phyloP scores from a whole-genome alignment of 2,113 vertebrate genomes.

The Aegithalos caudatus region DNA sequence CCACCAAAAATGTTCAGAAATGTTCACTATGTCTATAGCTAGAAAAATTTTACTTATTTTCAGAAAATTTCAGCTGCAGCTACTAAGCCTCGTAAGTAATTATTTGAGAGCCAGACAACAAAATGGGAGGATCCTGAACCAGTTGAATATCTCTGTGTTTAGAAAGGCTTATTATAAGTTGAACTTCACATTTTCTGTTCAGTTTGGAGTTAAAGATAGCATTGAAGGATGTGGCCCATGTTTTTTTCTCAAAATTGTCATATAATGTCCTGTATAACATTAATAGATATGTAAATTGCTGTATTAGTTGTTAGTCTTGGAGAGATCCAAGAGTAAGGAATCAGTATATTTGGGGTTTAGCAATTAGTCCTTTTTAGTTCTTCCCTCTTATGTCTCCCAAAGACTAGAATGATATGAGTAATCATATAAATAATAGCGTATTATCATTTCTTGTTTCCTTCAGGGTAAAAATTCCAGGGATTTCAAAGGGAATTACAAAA shows the following conservation, averaged over 20 bases:
- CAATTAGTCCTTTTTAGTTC: constrained; percentile 11
- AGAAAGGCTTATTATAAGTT: not conserved
- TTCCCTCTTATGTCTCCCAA: not conserved
- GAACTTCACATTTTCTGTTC: not conserved
- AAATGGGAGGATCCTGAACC: not conserved
- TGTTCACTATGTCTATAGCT: not conserved
- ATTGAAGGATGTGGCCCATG: not conserved
- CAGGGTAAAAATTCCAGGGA: not conserved
- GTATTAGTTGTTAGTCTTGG: not conserved
- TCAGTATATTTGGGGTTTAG: not conserved
- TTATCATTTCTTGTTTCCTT: constrained; percentile 9
- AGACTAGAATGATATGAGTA: not conserved
- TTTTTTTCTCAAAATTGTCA: not conserved
- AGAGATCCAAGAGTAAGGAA: constrained; percentile 19
- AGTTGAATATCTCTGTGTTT: not conserved
- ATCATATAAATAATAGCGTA: not conserved
- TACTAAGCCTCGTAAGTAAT: not conserved
- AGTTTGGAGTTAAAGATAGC: not conserved
- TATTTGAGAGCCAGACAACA: not conserved
- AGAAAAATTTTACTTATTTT: not conserved
- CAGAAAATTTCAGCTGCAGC: not conserved
- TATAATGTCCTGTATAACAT: not conserved
- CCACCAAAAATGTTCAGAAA: not conserved
- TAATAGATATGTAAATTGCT: not conserved
- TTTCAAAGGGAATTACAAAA: not conserved